Conservation (phyloP, 2,888 invertebrate species). For the Eupithecia abbreviata region DNA sequence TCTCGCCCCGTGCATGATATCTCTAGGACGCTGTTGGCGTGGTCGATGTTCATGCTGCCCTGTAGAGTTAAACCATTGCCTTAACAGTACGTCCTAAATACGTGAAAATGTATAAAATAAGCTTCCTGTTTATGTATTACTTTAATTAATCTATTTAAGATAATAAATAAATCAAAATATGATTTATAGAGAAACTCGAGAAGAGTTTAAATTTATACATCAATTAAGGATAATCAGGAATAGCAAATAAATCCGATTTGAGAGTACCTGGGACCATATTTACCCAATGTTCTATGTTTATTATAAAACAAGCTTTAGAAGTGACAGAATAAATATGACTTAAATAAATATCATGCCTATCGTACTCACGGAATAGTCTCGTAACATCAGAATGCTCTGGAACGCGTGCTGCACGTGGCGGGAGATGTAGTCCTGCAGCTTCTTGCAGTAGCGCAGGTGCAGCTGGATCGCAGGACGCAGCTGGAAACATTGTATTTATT, state of each 20-base stretch:
- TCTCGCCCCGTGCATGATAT: constrained; percentile 68
- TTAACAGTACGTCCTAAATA: not conserved
- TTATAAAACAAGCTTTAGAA: not conserved
- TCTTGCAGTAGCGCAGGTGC: constrained; percentile 70
- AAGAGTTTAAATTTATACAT: not conserved
- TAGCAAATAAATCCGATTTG: not conserved
- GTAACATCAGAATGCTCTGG: constrained; percentile 78
- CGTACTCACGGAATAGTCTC: constrained; percentile 82
- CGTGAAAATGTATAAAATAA: too few relatives aligned
- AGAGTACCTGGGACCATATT: not conserved
- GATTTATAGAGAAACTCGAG: too few relatives aligned
- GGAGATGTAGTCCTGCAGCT: constrained; percentile 73
- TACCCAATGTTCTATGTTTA: not conserved
- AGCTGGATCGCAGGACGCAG: not conserved
- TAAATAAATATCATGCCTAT: too few relatives aligned
- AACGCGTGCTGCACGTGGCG: constrained; percentile 79
- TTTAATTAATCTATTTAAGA: too few relatives aligned
- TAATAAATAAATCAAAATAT: too few relatives aligned
- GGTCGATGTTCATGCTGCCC: constrained; percentile 83
- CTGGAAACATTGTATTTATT: not conserved
- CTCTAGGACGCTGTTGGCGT: constrained; percentile 58
- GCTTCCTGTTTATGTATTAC: too few relatives aligned
- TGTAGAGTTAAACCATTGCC: constrained; percentile 46
- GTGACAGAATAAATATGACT: too few relatives aligned
- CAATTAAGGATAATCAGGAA: not conserved